Base-by-base conservation (phyloP, 2,888 invertebrate species). In the Dromius quadrimaculatus region DNA sequence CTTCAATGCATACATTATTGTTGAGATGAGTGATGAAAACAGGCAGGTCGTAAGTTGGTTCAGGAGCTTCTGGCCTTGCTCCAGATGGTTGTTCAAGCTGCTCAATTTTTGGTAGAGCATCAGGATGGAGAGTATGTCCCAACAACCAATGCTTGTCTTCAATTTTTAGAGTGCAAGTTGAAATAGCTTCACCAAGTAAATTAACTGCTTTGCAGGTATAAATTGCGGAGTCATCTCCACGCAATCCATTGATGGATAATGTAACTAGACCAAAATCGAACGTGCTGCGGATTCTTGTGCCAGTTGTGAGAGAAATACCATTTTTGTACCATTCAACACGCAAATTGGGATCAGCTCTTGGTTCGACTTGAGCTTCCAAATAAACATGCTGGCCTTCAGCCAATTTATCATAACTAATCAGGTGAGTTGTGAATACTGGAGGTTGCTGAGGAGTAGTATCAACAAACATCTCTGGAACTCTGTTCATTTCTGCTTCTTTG, bases 201-300 rank as follows among this genome's bases (percentile, higher is more conserved):
- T 98, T 98, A 8, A 92, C 92, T 0, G 97, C 98, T 82, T 93
- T 93, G 84, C 97, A 97, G 1, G 95, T 95, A 80, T 98, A 98
- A 76, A 96, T 92, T 3, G 97, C 98, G 1, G 95, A 95, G 83
- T 98, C 98, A 77, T 96, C 95, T 57, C 89, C 88, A 76, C 97
- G 88, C 43, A 96, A 79, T 1, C 94, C 91, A 79, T 94, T 93
- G 72, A 97, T 92, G 11, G 96, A 94, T 22, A 97, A 83, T 0
- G 96, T 94, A 0, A 98, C 98, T 72, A 97, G 87, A 54, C 98
- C 98, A 83, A 99, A 98, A 81, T 99, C 98, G 79, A 98, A 95
- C 20, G 95, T 94, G 76, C 96, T 96, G 79, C 94, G 92, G 73
- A 97, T 87, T 75, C 98, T 89, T 32, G 97, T 92, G 75, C 94